Percentiles rank a stretch among this genome's conserved stretches.
Conservation (phyloP, 2,888 invertebrate species). For the Meandrusa payeni region DNA sequence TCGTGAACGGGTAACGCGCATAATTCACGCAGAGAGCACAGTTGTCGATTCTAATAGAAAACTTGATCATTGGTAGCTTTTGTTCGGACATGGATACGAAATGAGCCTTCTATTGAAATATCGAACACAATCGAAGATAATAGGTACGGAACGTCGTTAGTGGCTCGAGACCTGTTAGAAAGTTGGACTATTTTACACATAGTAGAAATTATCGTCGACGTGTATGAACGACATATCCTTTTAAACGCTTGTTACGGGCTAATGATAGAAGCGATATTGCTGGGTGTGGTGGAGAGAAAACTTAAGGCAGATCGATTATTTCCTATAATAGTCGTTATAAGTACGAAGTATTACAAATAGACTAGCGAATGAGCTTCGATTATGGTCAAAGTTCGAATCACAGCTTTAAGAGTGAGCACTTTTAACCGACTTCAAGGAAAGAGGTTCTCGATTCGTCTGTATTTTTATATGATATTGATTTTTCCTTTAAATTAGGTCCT, state of each 20-base stretch:
- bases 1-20: slow-evolving; percentile 14
- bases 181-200: slow-evolving; percentile 29
- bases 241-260: slow-evolving; percentile 46
- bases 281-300: slow-evolving; percentile 40
- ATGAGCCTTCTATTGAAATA: slow-evolving; percentile 18
- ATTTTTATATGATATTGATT: no score
- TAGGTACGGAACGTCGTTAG: slow-evolving; percentile 17
- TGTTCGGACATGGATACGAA: slow-evolving; percentile 16
- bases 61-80: slow-evolving; percentile 18
- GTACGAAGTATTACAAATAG: no score
- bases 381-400: no score
- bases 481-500: no score
- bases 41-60: slow-evolving; percentile 6
- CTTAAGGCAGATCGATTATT: slow-evolving; percentile 34
- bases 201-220: slow-evolving; percentile 35
- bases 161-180: slow-evolving; percentile 22
- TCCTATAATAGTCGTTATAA: no score
- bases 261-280: slow-evolving; percentile 33
- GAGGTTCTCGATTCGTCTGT: no score
- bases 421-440: no score
- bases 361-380: no score
- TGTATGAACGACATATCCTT: slow-evolving; percentile 61
- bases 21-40: slow-evolving; percentile 18
- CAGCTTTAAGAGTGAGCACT: no score
- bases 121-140: slow-evolving; percentile 24